Evolutionary conservation across 2,113 vertebrate species (phyloP), one percentile per base, ranked within the genome.

Genomic region (Bothrops jararaca): DNA sequence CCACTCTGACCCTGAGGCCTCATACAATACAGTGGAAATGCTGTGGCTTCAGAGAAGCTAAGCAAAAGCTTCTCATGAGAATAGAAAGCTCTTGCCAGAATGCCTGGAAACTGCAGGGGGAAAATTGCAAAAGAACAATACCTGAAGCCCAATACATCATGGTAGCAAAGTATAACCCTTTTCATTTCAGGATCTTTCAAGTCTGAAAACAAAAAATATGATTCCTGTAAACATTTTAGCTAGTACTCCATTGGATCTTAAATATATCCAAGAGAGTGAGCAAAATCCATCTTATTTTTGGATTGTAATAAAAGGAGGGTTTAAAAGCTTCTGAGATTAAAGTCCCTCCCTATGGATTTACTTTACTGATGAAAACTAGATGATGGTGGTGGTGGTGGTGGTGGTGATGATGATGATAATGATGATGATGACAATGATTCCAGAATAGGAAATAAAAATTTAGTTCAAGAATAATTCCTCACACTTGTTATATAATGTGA

Each of bases 381-480:
- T 95, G 15, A 74, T 45, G 45, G 45, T 45, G 45, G 45, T 45
- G 45, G 45, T 45, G 45, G 3, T 45, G 3, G 4, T 56, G 54
- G 20, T 74, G n/a, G 34, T 1, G 3, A 54, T 18, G n/a, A n/a
- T n/a, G 15, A 56, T 20, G 15, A 54, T 54, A 22, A 57, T 57
- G 56, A 57, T 29, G 10, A 64, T n/a, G 26, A 64, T 13, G 29
- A 69, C 8, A 96, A 85, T 58, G 4, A 26, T 94, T 42, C 50
- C 91, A 0, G 0, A 91, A 94, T 86, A 85, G 91, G 93, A 94
- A 94, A 92, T n/a, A 95, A 92, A 94, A 96, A 94, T 95, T 96
- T 92, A 94, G 95, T 91, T 53, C 22, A 91, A 89, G 54, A 89
- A 89, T 91, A 74, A 69, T 89, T 91, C 93, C 87, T 90, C 95